Evolutionary conservation across 92 coral and sea anemone species (phyloP), one percentile per base, ranked within the genome.

Genomic region (Epizoanthus rinbou): DNA sequence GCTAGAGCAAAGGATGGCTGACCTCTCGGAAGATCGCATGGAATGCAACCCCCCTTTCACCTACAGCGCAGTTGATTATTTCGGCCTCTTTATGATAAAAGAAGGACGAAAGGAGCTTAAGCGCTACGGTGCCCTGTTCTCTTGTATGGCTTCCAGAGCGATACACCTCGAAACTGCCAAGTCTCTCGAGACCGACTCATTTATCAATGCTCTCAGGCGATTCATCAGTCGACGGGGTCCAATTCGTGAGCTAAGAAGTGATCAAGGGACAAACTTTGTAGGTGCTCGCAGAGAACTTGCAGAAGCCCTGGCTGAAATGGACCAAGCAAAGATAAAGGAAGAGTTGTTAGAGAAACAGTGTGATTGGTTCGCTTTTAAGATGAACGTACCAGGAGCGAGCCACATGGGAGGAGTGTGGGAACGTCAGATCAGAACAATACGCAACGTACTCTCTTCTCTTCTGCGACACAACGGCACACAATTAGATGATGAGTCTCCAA

Each of bases 41-140:
- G 85, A 86, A 16, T 5, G 69, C 10, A 5, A 39, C 54, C 87
- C 92, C 6, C 95, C 91, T n/a, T 89, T 86, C 76, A 89, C 90
- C 1, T 76, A 73, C 47, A 33, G 86, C 70, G 92, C 50, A 0
- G 92, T 88, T 0, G 95, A 89, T 59, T 83, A 79, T 28, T 86
- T 86, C 62, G 88, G 90, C 5, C 92, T 91, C 0, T 91, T 83
- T 54, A 47, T 35, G 8, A 64, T 89, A 6, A 89, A 86, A 53
- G 89, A 86, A 65, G 69, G 87, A 9, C 91, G 92, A 23, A 89
- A 80, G 18, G 91, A 86, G 25, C 66, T 86, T 15, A 89, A 92
- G 82, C 58, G 95, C 52, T 89, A 89, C 47, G 90, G 90, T 1
- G 92, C 86, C 41, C 50, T 91, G 1, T 91, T 91, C 63, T 87